Base-by-base conservation (phyloP, 2,888 invertebrate species). In the Brachynemurus nebulosus region DNA sequence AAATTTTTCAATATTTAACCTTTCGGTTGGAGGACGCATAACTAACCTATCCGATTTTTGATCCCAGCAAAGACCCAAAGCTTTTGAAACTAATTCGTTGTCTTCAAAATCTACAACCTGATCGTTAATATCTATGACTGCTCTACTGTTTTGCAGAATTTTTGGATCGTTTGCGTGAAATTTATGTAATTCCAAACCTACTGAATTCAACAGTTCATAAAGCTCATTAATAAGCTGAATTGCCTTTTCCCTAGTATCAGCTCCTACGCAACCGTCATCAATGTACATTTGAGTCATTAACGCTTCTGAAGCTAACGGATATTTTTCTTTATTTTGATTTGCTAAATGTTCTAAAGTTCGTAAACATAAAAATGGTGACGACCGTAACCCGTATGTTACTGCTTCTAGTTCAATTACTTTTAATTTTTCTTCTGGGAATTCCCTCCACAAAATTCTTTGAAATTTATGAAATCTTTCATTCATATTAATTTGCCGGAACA, bases 381-480 rank as follows among this genome's bases (percentile, higher is more conserved):
- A 17, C 16, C n/a, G 9, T 3, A 19, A 19, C 2, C 38, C 38
- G 19, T 38, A 38, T 9, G 20, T 38, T 2, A 38, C 38, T 38
- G 12, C 9, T 12, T 11, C 19, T 38, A 38, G 11, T 17, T 38
- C 12, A 2, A 38, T 11, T 11, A 17, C 11, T 19, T 19, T 38
- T 38, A 38, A 38, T 12, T 3, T 16, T 3, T 38, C 38, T 12
- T 38, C 16, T 11, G 38, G 38, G 11, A 9, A 18, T 8, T 38
- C 38, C 9, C 38, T 17, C 38, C 38, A 38, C 11, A 38, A 9
- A 12, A 38, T 38, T 38, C 19, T 17, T 19, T 38, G 38, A 11
- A 38, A 19, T 8, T 11, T 12, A 19, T 38, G 18, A 38, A 18
- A 19, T 9, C 19, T 12, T 38, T 16, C 18, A 11, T 16, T 12